These are phyloP conservation scores for Trochalopteron elliotii DNA, from an alignment of 2,113 vertebrate genomes.

Conservation along the genomic window DNA sequence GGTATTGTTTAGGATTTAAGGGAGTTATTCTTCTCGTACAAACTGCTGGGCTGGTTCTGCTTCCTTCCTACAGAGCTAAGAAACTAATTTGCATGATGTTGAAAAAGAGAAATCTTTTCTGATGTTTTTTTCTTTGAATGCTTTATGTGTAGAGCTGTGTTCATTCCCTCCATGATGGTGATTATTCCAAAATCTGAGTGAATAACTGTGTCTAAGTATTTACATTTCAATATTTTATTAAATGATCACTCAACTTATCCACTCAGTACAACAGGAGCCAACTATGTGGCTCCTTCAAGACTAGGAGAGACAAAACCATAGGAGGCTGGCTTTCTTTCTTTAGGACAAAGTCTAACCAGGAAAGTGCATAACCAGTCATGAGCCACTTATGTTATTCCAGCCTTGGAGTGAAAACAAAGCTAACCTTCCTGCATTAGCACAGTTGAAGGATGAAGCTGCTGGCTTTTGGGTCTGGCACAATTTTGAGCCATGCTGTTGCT, in stretches of 20 bases:
- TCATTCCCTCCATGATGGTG: not conserved
- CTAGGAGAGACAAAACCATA: not conserved
- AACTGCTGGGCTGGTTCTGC: not conserved
- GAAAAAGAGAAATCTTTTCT: slow-evolving; percentile 19
- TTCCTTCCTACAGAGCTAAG: slow-evolving; percentile 21
- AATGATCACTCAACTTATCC: not conserved
- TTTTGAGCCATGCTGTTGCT: not conserved
- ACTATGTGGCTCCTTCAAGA: not conserved
- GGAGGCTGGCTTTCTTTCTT: not conserved
- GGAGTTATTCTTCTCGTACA: not conserved
- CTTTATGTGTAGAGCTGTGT: not conserved
- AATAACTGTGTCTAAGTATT: slow-evolving; percentile 9
- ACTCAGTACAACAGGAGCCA: not conserved
- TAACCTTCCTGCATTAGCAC: not conserved
- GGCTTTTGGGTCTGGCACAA: not conserved
- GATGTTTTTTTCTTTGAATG: slow-evolving; percentile 10
- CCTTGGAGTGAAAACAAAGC: not conserved
- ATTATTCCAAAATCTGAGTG: not conserved
- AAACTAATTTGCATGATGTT: slow-evolving; percentile 13
- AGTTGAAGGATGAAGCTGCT: not conserved
- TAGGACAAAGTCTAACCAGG: not conserved
- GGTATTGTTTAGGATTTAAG: not conserved
- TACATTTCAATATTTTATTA: slow-evolving; percentile 52
- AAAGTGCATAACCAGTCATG: not conserved
- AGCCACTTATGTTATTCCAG: not conserved